Base-by-base conservation (phyloP, 2,888 invertebrate genomes). In the Gastracanthus pulcherrimus region DNA sequence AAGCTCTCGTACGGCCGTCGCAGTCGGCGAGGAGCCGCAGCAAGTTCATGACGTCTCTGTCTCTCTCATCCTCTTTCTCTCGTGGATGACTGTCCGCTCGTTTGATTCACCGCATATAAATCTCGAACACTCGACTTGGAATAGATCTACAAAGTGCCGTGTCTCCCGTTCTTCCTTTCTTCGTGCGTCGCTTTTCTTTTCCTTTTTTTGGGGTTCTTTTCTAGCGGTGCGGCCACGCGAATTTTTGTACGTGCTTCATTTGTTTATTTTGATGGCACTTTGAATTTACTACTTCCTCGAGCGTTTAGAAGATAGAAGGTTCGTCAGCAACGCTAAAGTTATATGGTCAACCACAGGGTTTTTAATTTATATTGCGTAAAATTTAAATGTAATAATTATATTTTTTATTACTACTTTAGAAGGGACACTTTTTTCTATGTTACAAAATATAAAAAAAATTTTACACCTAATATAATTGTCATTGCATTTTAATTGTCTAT, bases 101-200 rank as follows among this genome's bases (percentile, higher is more conserved):
- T 87, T 88, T 86, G 87, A 89, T 89, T 87, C 87, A 87, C 83
- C 85, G 86, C 85, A 85, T 87, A 89, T 87, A 88, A 88, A 89
- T 89, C 89, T 87, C 88, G 86, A 86, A 86, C 31, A 48, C n/a
- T 58, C 60, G 75, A 62, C 70, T 82, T 79, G 60, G 62, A 78
- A 80, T 75, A 72, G 74, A 82, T 69, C 51, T 74, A 51, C 66
- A 72, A 79, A 79, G 80, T 71, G 58, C 45, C 55, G 70, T 64
- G 70, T 70, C 70, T 29, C 67, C 19, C 66, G 66, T 69, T 67
- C 58, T 48, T 51, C 31, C 70, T 66, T 58, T 76, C 55, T 75
- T 55, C 77, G 36, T 80, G 45, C 55, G 38, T 75, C 16, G 34
- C n/a, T 48, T 23, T 62, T 66, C 16, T 55, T 67, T 66, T 55